A percentile compares a stretch with the other conserved stretches of the same genome.
Evolutionary conservation across 2,113 vertebrate genomes (phyloP).

Genomic region (Psephotus haematonotus): DNA sequence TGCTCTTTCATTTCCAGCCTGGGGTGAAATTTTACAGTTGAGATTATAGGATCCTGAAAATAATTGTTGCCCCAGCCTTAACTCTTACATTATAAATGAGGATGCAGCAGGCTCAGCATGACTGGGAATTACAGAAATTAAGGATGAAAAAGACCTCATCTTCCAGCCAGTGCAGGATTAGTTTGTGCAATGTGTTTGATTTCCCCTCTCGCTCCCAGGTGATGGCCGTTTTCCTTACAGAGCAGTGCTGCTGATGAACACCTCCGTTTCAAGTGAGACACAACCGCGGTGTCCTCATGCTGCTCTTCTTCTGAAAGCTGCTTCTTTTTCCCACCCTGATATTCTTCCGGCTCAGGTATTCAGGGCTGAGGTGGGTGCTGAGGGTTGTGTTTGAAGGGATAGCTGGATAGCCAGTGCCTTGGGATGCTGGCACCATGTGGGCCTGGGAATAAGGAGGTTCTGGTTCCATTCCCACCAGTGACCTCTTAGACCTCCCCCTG

Average conservation of each 20-base stretch:
- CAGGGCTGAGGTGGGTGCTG: neutral
- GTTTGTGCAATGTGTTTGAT: neutral
- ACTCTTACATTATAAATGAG: slow-evolving; percentile 70
- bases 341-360: neutral
- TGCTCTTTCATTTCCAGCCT: slow-evolving; percentile 72
- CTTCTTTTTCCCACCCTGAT: neutral
- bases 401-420: neutral
- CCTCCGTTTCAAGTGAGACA: neutral
- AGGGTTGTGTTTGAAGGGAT: neutral
- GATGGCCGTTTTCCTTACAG: slow-evolving; percentile 24
- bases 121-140: slow-evolving; percentile 68
- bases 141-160: slow-evolving; percentile 60
- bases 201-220: neutral
- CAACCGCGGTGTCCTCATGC: neutral
- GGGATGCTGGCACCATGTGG: neutral
- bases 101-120: slow-evolving; percentile 63
- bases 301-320: neutral
- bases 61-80: slow-evolving; percentile 71
- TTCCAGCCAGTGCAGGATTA: slow-evolving; percentile 44
- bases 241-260: neutral
- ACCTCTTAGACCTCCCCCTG: neutral
- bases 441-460: neutral
- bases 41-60: slow-evolving; percentile 72
- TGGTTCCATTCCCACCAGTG: neutral
- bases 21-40: slow-evolving; percentile 72